These are phyloP conservation scores for Drosophila niveifrons DNA, from an alignment of 2,888 invertebrate species.

Conservation along the genomic window DNA sequence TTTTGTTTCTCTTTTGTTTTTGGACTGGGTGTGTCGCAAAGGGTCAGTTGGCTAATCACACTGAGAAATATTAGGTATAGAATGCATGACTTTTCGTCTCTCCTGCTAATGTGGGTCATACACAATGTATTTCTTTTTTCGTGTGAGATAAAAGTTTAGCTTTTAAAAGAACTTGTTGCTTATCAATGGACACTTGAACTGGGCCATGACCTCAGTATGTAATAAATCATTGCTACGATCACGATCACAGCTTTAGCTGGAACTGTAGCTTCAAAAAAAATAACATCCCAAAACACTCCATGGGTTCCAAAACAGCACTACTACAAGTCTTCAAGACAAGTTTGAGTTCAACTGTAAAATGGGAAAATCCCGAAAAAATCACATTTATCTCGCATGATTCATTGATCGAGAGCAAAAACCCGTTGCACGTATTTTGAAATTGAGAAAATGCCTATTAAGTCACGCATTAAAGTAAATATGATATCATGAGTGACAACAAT, in stretches of 20 bases:
- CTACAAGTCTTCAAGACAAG: constrained; percentile 1
- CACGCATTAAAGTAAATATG: constrained; percentile 53
- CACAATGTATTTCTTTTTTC: constrained; percentile 25
- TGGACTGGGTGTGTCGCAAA: constrained; percentile 26
- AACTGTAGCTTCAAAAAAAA: background rate
- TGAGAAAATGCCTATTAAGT: constrained; percentile 50
- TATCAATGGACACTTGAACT: constrained; percentile 12
- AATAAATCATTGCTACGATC: constrained; percentile 15
- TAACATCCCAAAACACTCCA: background rate
- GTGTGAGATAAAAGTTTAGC: constrained; percentile 11
- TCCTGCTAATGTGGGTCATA: constrained; percentile 39
- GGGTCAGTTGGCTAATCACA: constrained; percentile 63
- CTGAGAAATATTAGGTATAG: constrained; percentile 36
- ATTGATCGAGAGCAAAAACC: constrained; percentile 17
- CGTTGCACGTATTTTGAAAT: constrained; percentile 20
- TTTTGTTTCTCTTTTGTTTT: background rate
- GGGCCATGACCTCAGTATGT: constrained; percentile 9
- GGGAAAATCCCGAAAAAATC: constrained; percentile 8
- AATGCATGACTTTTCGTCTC: background rate
- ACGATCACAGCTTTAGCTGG: background rate
- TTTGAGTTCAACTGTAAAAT: constrained; percentile 3
- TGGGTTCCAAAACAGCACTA: background rate
- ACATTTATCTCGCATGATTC: constrained; percentile 37
- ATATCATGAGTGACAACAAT: constrained; percentile 67
- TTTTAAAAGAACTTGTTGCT: constrained; percentile 18